Evolutionary conservation across 2,888 invertebrate species (phyloP), one percentile per base, ranked within the genome.

Genomic region (Leptinotarsa juncta): DNA sequence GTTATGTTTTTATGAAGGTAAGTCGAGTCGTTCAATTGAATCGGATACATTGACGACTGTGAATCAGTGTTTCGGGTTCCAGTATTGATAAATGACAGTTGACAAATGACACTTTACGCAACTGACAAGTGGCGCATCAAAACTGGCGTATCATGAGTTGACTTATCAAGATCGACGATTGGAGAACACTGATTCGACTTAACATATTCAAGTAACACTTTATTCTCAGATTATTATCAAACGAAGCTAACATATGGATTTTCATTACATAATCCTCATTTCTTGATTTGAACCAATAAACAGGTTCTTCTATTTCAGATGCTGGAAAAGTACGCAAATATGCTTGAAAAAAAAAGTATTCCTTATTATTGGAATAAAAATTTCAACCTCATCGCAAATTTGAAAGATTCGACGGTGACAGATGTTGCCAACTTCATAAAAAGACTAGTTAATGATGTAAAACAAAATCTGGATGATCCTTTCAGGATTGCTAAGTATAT

Each of bases 391-490:
- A 74, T 87, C 23, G 77, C 70, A 15, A 82, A 86, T 10, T 77
- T 91, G 3, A 87, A 86, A 26, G 83, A 85, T 0, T 82, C 83
- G 0, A 78, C 87, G 0, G 84, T 87, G 57, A 83, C 83, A 18
- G 79, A 86, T 1, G 89, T 90, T 72, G 78, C 83, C 5, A 86
- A 86, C 4, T 87, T 86, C 73, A 76, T 90, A 53, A 87, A 86
- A 49, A 84, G 84, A 3, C 88, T 90, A 0, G 82, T 90, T 1
- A 81, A 83, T 0, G 85, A 87, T 15, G 85, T 90, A 1, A 86
- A 88, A 18, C 79, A 71, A 18, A 76, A 79, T 70, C 71, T 84
- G 16, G 71, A 66, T 0, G 81, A 88, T 81, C 77, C 79, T 2
- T 84, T 80, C 55, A 73, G 82, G 51, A 78, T 88, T 23, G 85